Conservation (phyloP, 2,888 invertebrate genomes). For the Patella depressa region DNA sequence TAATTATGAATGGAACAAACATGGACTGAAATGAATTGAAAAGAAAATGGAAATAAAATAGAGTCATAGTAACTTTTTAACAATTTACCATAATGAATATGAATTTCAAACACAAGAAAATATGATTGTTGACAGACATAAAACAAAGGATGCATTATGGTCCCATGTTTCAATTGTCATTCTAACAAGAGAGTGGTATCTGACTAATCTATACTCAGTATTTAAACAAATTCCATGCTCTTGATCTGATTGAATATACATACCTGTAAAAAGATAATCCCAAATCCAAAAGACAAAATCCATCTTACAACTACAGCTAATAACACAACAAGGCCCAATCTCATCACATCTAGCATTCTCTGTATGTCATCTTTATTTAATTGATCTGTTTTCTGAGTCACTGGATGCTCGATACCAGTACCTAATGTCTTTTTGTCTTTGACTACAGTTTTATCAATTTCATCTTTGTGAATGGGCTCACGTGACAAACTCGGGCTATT, state of each 20-base stretch:
- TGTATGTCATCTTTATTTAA: neutral
- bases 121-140: no score
- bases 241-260: slow-evolving; percentile 3
- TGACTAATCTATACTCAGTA: no score
- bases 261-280: slow-evolving; percentile 57
- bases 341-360: slow-evolving; percentile 43
- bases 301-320: slow-evolving; percentile 53
- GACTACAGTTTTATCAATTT: neutral
- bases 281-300: slow-evolving; percentile 51
- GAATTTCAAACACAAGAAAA: no score
- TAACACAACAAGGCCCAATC: slow-evolving; percentile 50
- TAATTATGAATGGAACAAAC: slow-evolving; percentile 49
- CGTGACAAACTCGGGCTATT: neutral
- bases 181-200: no score
- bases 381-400: neutral
- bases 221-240: no score
- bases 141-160: no score
- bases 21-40: slow-evolving; percentile 47
- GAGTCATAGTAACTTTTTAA: no score
- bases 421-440: neutral
- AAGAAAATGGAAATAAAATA: no score
- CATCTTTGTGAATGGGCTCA: neutral
- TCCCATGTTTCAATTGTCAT: no score
- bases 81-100: no score
- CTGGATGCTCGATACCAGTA: neutral